phyloP scores from a whole-genome alignment of 2,888 invertebrate species.

The Pyrrhia umbra region DNA sequence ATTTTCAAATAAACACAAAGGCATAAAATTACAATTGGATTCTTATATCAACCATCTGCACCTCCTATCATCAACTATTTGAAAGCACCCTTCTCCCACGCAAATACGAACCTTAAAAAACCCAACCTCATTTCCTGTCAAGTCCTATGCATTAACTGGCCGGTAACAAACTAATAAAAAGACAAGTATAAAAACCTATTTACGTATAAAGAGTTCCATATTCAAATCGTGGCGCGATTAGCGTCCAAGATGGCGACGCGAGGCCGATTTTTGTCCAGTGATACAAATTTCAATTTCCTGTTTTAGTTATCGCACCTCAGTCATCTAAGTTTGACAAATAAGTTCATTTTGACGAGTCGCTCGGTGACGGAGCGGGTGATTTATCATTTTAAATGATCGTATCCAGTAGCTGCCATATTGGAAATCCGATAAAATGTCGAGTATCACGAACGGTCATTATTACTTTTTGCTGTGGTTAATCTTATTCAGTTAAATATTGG shows the following conservation, averaged over 20 bases:
- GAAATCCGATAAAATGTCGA: constrained; percentile 69
- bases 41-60: constrained; percentile 43
- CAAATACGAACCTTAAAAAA: constrained; percentile 52
- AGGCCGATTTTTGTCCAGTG: constrained; percentile 85
- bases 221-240: constrained; percentile 86
- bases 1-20: constrained; percentile 17
- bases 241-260: constrained; percentile 82
- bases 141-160: constrained; percentile 75
- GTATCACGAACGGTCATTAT: constrained; percentile 54
- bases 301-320: constrained; percentile 80
- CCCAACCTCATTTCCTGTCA: constrained; percentile 76
- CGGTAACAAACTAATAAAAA: constrained; percentile 69
- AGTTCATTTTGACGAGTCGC: constrained; percentile 88
- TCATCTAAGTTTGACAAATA: constrained; percentile 89
- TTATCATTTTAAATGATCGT: constrained; percentile 80
- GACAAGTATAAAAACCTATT: constrained; percentile 68
- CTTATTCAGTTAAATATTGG: constrained; percentile 54
- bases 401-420: constrained; percentile 76
- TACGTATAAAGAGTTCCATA: constrained; percentile 84
- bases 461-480: constrained; percentile 49
- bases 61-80: constrained; percentile 31
- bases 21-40: constrained; percentile 13
- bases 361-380: constrained; percentile 79
- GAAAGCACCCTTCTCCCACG: constrained; percentile 43
- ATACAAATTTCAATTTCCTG: constrained; percentile 90